Evolutionary conservation across 2,888 invertebrate genomes (phyloP), one percentile per base, ranked within the genome.

Genomic region (Cantharis lateralis): DNA sequence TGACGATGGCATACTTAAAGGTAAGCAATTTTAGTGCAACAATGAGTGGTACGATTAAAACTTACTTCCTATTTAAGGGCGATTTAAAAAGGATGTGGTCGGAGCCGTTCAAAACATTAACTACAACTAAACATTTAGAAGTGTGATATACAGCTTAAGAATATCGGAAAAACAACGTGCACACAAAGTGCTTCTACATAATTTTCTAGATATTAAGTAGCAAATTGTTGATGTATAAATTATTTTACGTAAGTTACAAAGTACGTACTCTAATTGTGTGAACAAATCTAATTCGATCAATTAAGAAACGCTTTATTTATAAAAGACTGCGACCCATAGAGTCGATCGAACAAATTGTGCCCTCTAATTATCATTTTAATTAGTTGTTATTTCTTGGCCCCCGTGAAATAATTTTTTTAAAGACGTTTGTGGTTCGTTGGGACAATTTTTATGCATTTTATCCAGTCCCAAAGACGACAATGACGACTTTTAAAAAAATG

Each of bases 51-150:
- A 9, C 0, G 1, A 13, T 62, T 63, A 28, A 68, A 18, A 62
- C 2, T 16, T 62, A 20, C 7, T 63, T 4, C 32, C 4, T 15
- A 81, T 90, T 88, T 9, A 89, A 98, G 98, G 98, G 98, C 81
- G 98, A 98, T 90, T 91, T 98, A 84, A 91, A 97, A 87, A 92
- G 98, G 85, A 98, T 98, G 98, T 98, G 98, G 98, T 96, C 96
- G 86, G 98, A 97, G 89, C 97, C 97, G 81, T 97, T 97, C 89
- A 96, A 95, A 89, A 91, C 94, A 83, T 94, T 95, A 84, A 92
- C 92, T 86, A 92, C 93, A 85, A 93, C 95, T 83, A 96, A 96
- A 89, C 94, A 94, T 89, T 90, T 94, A 90, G 94, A 94, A 89
- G 94, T 95, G 92, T 94, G 93, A 93, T 88, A 87, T 82, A 84